Percentiles rank a stretch among this genome's conserved stretches.
Evolutionary conservation across 2,797 vertebrate species (phyloP).

Genomic region (Otus scops): DNA sequence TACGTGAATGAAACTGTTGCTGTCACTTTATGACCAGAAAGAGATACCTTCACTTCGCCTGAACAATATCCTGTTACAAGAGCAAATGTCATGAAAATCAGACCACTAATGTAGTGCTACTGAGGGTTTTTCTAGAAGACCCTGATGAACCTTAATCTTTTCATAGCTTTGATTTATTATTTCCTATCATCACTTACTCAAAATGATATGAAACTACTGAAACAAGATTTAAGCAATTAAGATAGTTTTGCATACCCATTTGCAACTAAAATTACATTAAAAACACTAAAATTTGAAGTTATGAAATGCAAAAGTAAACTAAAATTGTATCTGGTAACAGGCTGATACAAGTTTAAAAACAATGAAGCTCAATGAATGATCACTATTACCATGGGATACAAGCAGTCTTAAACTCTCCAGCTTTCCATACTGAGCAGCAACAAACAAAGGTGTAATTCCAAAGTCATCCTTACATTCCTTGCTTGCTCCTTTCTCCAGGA

Average conservation of each 20-base stretch:
- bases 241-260: background rate
- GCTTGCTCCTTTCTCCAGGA: slow-evolving; percentile 78
- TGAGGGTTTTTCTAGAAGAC: background rate
- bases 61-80: background rate
- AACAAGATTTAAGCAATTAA: background rate
- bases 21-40: background rate
- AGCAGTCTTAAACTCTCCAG: slow-evolving; percentile 83
- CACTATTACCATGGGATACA: slow-evolving; percentile 79
- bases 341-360: background rate
- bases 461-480: slow-evolving; percentile 88
- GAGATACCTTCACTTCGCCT: background rate
- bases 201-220: background rate
- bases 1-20: background rate
- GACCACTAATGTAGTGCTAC: background rate
- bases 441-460: slow-evolving; percentile 88
- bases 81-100: background rate
- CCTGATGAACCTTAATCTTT: background rate
- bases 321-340: background rate
- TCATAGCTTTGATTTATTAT: background rate
- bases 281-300: rapidly evolving
- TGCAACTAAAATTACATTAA: background rate
- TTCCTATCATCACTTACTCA: background rate
- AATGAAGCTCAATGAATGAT: background rate
- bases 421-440: slow-evolving; percentile 91
- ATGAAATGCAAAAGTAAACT: background rate